Base-by-base conservation (phyloP, 2,113 vertebrate species). In the Oostethus manadensis region DNA sequence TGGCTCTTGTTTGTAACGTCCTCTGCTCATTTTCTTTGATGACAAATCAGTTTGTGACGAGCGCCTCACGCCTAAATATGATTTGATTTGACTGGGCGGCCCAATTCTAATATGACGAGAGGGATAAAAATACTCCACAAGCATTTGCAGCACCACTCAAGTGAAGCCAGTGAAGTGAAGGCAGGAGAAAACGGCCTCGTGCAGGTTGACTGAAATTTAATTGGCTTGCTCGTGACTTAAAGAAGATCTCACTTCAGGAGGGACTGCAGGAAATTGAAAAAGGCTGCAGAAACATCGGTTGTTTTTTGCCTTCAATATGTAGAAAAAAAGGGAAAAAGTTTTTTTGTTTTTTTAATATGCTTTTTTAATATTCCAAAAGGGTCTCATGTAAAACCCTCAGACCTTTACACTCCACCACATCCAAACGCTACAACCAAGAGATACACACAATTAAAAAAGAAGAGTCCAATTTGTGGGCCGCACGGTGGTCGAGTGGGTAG, bases 201-300 rank as follows among this genome's bases (percentile, higher is more conserved):
- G 61, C 65, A 73, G 66, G 70, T 73, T 72, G 76, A 77, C 66
- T 64, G 63, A 58, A 81, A 71, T 70, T 59, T 66, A 73, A 69
- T 62, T 80, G 65, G 64, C 71, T 46, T 57, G 50, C 55, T 74
- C 35, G 29, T 58, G 57, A 64, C 53, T 60, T 68, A 68, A 73
- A 77, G 67, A 65, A 73, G 59, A 65, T 61, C 55, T 63, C 18
- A 16, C 73, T 66, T 70, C 58, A 69, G 63, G 56, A 61, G 53
- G 40, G 35, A 50, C 35, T 22, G 7, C 10, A 47, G 21, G 48
- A 45, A 72, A 43, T 58, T 45, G 40, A 58, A 21, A 45, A 11
- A 42, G 33, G 8, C 29, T 21, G 42, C 16, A 49, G 16, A 63
- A 22, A 18, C 20, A 8, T 22, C 62, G 61, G 22, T 60, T 69